Conservation (phyloP, 2,113 vertebrate genomes). For the Tragelaphus imberbis region DNA sequence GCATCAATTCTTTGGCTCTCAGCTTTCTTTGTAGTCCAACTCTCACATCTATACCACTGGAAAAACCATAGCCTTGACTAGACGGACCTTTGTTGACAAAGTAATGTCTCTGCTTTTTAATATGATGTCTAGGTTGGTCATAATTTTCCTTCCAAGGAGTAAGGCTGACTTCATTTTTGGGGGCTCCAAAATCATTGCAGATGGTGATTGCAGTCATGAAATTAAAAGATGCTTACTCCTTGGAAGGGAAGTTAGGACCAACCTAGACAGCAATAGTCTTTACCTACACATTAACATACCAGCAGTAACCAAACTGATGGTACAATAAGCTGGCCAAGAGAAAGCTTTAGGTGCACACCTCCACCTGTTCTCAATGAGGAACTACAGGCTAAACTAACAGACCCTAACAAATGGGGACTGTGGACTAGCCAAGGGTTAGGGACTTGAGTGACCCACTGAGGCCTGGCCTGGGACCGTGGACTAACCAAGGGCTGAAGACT, state of each 20-base stretch:
- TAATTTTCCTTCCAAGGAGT: neutral
- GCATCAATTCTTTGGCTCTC: neutral
- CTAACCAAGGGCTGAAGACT: neutral
- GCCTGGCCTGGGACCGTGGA: neutral
- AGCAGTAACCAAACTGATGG: neutral
- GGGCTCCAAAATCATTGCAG: neutral
- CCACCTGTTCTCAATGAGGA: neutral
- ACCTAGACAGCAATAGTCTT: neutral
- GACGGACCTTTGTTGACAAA: neutral
- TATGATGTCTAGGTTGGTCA: neutral
- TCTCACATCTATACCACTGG: neutral
- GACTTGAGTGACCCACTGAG: neutral
- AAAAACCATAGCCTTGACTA: neutral
- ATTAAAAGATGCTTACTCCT: neutral
- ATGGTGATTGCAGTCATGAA: neutral
- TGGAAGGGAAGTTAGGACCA: neutral
- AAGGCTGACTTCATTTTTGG: rapidly evolving
- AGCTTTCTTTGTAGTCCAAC: neutral
- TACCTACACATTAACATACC: neutral
- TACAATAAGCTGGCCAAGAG: too few relatives aligned
- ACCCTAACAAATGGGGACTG: neutral
- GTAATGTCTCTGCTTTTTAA: neutral
- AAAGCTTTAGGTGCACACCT: neutral
- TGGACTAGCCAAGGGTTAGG: neutral
- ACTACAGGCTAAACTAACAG: neutral